Evolutionary conservation across 2,888 invertebrate genomes (phyloP), one percentile per base, ranked within the genome.

Genomic region (Apamea anceps): DNA sequence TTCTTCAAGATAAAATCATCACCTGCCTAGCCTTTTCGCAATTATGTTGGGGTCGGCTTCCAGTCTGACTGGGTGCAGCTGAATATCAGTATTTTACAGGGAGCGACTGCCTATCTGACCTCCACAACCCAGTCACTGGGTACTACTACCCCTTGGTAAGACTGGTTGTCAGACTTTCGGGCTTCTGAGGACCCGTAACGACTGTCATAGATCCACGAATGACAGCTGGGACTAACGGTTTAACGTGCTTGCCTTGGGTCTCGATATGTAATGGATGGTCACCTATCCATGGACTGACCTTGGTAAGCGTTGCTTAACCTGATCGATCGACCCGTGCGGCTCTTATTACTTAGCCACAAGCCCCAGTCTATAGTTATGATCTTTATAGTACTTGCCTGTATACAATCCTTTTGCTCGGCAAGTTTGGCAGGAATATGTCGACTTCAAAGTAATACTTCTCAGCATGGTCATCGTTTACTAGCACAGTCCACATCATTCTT

Each of bases 401-500:
- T 87, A 96, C 94, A 90, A 97, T 97, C 90, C 95, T 95, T 92
- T 97, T 97, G 90, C 95, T 94, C 0, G 96, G 95, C 21, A 95
- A 82, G 84, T 94, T 94, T 51, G 97, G 97, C 67, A 97, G 93
- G 87, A 96, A 96, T 82, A 97, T 90, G 84, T 97, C 97, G 25
- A 97, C 94, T 93, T 97, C 97, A 82, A 96, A 97, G 87, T 97
- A 97, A 91, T 93, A 97, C 77, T 93, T 95, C 63, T 96, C 96
- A 0, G 96, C 95, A 7, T 95, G 86, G 32, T 96, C 96, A 54
- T 97, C 97, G 79, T 96, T 97, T 8, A 96, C 96, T 15, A 97
- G 91, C 0, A 97, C 97, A 7, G 97, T 97, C 97, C 97, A 97
- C 97, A 97, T 97, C 97, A 97, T 97, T 86, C 97, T 93, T 54